phyloP scores from a whole-genome alignment of 2,113 vertebrate genomes.

The Toxotes jaculatrix region DNA sequence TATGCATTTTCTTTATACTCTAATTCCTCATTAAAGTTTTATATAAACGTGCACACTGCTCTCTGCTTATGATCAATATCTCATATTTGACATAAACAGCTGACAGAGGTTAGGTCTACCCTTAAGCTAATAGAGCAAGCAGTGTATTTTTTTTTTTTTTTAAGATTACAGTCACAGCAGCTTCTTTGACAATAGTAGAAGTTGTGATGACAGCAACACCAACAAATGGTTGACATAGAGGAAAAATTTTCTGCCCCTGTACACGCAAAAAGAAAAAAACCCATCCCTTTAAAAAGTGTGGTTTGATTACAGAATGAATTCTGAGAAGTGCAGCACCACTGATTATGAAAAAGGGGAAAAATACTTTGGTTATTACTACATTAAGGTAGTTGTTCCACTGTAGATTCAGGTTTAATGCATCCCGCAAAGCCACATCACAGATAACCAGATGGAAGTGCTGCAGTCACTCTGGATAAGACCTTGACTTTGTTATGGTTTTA shows the following conservation, averaged over 20 bases:
- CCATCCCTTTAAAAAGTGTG: background rate
- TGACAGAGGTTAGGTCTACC: background rate
- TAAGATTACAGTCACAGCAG: background rate
- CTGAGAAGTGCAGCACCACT: background rate
- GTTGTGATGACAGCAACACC: background rate
- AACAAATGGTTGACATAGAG: background rate
- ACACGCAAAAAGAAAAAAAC: background rate
- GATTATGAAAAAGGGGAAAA: background rate
- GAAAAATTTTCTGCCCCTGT: background rate
- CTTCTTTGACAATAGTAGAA: slow-evolving; percentile 10
- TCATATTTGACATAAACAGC: background rate
- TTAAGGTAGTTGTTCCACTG: too few species aligned
- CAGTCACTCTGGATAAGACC: background rate
- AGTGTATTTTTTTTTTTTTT: background rate
- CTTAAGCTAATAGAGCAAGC: background rate
- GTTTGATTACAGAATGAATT: background rate
- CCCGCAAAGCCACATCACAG: background rate
- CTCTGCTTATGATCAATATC: background rate
- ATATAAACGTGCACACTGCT: background rate
- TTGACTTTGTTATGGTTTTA: too few species aligned
- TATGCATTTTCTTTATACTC: background rate
- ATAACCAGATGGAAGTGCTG: background rate
- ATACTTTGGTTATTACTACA: background rate
- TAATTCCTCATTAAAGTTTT: slow-evolving; percentile 11
- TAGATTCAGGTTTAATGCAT: background rate